Evolutionary conservation across 2,888 invertebrate genomes (phyloP).

Genomic region (Dusona sp.): DNA sequence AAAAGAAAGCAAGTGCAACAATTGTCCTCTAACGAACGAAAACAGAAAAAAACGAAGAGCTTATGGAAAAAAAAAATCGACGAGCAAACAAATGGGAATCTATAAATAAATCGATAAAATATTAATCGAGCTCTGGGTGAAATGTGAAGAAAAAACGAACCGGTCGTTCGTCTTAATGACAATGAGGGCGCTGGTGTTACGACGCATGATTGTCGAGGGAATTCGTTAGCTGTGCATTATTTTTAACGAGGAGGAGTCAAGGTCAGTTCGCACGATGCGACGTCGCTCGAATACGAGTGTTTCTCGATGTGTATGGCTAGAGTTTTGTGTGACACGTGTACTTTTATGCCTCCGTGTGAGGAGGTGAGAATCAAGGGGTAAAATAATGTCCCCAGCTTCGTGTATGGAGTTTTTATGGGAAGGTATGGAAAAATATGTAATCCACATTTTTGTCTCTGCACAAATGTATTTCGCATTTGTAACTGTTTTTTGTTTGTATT

Average conservation of each 20-base stretch:
- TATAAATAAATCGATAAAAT: conserved; percentile 34
- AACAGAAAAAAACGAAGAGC: too few species aligned
- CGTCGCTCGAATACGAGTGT: conserved; percentile 3
- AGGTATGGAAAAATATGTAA: not conserved
- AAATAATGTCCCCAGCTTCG: not conserved
- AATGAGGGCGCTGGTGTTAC: not conserved
- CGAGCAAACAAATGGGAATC: not conserved
- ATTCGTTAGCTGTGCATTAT: conserved; percentile 40
- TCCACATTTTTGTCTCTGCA: not conserved
- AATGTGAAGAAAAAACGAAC: not conserved
- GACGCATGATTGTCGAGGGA: conserved; percentile 16
- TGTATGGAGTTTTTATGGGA: not conserved
- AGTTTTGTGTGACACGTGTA: not conserved
- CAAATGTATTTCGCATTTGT: too few species aligned
- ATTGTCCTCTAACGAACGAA: too few species aligned
- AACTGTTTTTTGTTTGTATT: not conserved
- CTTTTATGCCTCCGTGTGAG: not conserved
- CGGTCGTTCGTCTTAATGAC: not conserved
- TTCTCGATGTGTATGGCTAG: not conserved
- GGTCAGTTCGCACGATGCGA: conserved; percentile 55
- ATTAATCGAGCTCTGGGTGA: not conserved
- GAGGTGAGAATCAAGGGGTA: not conserved
- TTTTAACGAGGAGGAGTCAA: conserved; percentile 49
- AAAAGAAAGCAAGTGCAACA: not conserved
- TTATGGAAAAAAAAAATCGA: not conserved